Conservation (phyloP, 2,888 invertebrate genomes). For the Metacarcinus magister region DNA sequence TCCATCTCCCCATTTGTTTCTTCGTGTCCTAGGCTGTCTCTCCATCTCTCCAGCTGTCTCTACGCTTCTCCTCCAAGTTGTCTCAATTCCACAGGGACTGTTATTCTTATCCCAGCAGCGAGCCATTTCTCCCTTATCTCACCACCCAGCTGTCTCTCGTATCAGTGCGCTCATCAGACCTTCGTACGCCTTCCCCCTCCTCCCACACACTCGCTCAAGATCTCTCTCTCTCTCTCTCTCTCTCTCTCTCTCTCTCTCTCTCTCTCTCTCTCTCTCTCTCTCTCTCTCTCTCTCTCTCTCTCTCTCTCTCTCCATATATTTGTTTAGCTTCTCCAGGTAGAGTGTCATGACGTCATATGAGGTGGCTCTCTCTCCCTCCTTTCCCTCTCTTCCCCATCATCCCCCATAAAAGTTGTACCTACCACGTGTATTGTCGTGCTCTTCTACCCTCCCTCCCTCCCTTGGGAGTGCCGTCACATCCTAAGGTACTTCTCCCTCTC, state of each 20-base stretch:
- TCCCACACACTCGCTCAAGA: background rate
- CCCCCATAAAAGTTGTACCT: background rate
- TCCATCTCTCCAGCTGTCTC: background rate
- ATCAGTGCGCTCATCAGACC: background rate
- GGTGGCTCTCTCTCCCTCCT: conserved; percentile 40
- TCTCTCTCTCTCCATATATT: too few relatives aligned
- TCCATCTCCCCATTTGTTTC: background rate
- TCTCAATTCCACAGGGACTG: background rate
- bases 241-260: conserved; percentile 49
- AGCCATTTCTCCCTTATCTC: conserved; percentile 18
- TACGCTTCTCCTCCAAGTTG: background rate
- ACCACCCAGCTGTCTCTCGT: background rate
- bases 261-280: conserved; percentile 48
- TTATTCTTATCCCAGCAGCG: conserved; percentile 8
- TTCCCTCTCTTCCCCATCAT: background rate
- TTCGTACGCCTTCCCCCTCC: background rate
- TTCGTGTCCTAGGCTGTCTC: background rate
- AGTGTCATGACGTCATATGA: background rate
- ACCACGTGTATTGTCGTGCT: too few relatives aligned
- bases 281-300: background rate
- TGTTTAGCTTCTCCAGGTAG: background rate
- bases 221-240: conserved; percentile 40
- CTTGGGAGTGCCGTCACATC: too few relatives aligned
- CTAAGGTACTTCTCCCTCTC: conserved; percentile 41
- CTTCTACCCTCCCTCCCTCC: background rate